phyloP scores from a whole-genome alignment of 2,888 invertebrate species.

The Lithophane socia region DNA sequence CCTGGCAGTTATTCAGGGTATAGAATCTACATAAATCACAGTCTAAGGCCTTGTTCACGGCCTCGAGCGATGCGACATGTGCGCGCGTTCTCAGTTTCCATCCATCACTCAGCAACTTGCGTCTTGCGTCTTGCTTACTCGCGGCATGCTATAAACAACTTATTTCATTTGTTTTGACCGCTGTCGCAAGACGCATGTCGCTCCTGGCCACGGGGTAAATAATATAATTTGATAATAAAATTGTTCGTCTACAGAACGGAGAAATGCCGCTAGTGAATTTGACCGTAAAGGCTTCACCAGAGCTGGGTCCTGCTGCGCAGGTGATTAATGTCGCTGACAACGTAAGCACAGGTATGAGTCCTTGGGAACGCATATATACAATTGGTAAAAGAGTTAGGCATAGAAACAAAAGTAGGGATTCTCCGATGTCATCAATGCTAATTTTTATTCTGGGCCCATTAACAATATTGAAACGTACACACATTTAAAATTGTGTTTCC shows the following conservation, averaged over 20 bases:
- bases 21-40: neutral
- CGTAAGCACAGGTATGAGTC: conserved; percentile 63
- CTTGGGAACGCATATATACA: neutral
- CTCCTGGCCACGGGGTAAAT: neutral
- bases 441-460: neutral
- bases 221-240: neutral
- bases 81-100: neutral
- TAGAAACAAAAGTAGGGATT: neutral
- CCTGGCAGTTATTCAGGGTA: neutral
- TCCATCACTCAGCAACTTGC: neutral
- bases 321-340: conserved; percentile 62
- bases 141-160: neutral
- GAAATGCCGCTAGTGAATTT: conserved; percentile 62
- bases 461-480: neutral
- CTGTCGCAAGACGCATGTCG: neutral
- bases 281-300: conserved; percentile 64
- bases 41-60: no score
- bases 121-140: no score
- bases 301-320: conserved; percentile 63
- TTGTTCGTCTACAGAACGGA: conserved; percentile 21
- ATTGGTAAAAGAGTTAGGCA: neutral
- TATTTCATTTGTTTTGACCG: neutral
- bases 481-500: no score
- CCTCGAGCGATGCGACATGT: neutral
- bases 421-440: neutral